Conservation (phyloP, 2,797 vertebrate genomes). For the Cryptoprocta ferox region DNA sequence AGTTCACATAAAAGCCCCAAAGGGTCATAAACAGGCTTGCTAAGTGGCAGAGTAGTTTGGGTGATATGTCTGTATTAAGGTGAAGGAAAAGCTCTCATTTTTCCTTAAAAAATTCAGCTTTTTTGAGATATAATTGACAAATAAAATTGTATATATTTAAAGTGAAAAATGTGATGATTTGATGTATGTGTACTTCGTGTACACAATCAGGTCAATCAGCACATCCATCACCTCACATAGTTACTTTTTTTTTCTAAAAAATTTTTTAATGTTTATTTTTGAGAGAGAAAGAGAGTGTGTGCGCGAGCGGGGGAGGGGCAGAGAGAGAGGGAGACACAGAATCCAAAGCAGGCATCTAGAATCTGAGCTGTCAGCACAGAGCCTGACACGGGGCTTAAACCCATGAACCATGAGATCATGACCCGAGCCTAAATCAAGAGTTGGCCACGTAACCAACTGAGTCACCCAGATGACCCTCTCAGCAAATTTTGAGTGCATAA, state of each 20-base stretch:
- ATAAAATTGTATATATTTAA: neutral
- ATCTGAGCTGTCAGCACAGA: too few species aligned
- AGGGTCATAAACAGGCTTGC: neutral
- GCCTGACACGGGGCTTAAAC: neutral
- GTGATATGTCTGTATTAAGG: neutral
- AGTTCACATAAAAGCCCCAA: neutral
- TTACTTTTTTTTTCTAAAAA: neutral
- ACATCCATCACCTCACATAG: neutral
- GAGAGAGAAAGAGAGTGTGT: too few species aligned
- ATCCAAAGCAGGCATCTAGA: neutral
- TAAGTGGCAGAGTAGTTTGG: neutral
- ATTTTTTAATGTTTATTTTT: too few species aligned
- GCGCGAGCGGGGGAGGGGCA: too few species aligned
- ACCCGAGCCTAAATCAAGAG: neutral
- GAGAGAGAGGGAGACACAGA: neutral
- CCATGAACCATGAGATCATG: neutral
- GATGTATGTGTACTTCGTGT: neutral
- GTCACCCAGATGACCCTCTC: neutral
- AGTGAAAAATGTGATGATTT: neutral
- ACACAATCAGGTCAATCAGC: neutral
- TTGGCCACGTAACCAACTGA: neutral
- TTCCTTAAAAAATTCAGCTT: neutral
- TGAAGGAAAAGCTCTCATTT: neutral
- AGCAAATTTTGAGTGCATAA: too few species aligned
- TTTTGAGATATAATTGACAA: neutral